A percentile compares a stretch with the other conserved stretches of the same genome.
These are phyloP conservation scores for Leucozona laternaria DNA, from an alignment of 2,888 invertebrate species.

Conservation along the genomic window DNA sequence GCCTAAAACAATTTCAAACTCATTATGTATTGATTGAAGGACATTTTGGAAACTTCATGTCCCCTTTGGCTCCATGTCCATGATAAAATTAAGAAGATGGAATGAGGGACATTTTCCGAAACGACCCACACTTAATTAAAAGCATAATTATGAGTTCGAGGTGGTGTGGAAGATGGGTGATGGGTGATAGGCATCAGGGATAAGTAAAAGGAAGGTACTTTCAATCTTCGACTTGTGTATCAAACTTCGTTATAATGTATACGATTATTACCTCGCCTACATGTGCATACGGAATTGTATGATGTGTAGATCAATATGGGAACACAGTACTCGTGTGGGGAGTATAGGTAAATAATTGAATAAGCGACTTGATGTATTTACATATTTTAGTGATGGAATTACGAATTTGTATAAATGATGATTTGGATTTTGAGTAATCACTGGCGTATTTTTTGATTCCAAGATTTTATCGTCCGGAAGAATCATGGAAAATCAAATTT, in stretches of 20 bases:
- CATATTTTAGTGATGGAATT: slow-evolving; percentile 6
- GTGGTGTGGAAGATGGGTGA: background rate
- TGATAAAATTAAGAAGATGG: slow-evolving; percentile 9
- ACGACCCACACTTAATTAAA: slow-evolving; percentile 73
- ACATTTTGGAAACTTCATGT: slow-evolving; percentile 64
- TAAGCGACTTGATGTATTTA: slow-evolving; percentile 9
- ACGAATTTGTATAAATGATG: background rate
- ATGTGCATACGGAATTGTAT: background rate
- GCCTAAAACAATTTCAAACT: slow-evolving; percentile 80
- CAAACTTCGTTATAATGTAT: background rate
- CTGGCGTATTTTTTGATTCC: background rate
- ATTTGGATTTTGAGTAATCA: background rate
- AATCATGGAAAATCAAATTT: no score
- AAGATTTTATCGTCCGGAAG: background rate
- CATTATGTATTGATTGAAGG: slow-evolving; percentile 81
- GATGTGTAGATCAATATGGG: slow-evolving; percentile 8
- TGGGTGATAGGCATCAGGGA: no score
- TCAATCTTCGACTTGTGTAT: background rate
- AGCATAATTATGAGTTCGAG: slow-evolving; percentile 46
- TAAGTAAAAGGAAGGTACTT: background rate
- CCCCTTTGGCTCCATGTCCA: background rate
- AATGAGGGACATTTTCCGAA: slow-evolving; percentile 33
- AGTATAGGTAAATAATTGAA: slow-evolving; percentile 16
- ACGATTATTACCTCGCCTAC: no score
- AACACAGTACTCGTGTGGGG: background rate